Percentiles rank a stretch among this genome's conserved stretches.
Conservation (phyloP, 2,888 invertebrate genomes). For the Catocala nupta region DNA sequence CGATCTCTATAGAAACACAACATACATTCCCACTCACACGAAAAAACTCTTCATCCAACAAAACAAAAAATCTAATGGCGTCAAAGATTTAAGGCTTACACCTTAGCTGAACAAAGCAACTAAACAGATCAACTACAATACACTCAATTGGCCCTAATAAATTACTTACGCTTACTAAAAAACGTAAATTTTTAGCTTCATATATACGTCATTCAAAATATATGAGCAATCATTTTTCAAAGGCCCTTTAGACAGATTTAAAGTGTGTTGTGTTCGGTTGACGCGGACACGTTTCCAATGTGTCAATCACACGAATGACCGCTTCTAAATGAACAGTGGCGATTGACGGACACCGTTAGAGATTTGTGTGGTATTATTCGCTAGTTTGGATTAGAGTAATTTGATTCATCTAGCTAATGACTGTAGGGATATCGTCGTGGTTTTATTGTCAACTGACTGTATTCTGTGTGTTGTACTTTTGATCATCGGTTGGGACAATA, state of each 20-base stretch:
- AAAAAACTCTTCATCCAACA: not conserved
- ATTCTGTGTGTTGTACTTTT: too few relatives aligned
- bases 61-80: conserved; percentile 21
- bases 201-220: conserved; percentile 38
- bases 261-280: conserved; percentile 69
- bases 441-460: too few relatives aligned
- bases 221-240: conserved; percentile 76
- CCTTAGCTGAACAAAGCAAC: conserved; percentile 29
- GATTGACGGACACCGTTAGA: conserved; percentile 48
- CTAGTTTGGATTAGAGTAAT: conserved; percentile 4
- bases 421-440: too few relatives aligned
- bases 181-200: conserved; percentile 22
- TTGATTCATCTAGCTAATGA: not conserved
- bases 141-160: conserved; percentile 49
- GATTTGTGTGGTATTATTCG: conserved; percentile 27
- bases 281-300: conserved; percentile 68
- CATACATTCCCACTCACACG: conserved; percentile 5
- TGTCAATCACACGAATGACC: conserved; percentile 72
- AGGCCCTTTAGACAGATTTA: conserved; percentile 69
- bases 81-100: conserved; percentile 29
- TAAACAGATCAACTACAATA: conserved; percentile 35
- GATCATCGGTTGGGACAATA: too few relatives aligned
- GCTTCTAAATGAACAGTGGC: conserved; percentile 68
- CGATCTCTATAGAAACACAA: not conserved
- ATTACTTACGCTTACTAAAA: conserved; percentile 49